Percentiles rank a stretch among this genome's conserved stretches.
These are phyloP conservation scores for Cochlearius cochlearius DNA, from an alignment of 2,113 vertebrate genomes.

Conservation along the genomic window DNA sequence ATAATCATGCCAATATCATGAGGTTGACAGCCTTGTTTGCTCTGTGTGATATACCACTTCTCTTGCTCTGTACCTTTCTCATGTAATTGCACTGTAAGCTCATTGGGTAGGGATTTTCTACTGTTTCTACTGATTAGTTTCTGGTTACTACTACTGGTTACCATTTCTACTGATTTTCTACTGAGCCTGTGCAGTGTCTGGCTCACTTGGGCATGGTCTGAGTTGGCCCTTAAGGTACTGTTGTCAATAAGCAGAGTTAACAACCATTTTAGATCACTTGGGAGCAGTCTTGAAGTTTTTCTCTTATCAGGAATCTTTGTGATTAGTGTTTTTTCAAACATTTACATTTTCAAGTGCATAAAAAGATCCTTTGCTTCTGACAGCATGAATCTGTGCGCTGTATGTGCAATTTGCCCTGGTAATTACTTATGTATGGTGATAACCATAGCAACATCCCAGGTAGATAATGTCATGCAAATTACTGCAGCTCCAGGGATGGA, in stretches of 20 bases:
- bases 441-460: constrained; percentile 70
- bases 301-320: not conserved
- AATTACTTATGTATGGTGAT: constrained; percentile 67
- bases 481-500: constrained; percentile 18
- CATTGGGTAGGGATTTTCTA: not conserved
- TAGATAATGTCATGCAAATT: constrained; percentile 53
- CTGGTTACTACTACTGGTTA: not conserved
- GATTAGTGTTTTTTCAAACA: not conserved
- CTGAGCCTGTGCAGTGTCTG: not conserved
- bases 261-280: not conserved
- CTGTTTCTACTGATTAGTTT: not conserved
- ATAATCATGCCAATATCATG: not conserved
- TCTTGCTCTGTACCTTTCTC: not conserved
- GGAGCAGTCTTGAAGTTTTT: not conserved
- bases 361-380: constrained; percentile 39
- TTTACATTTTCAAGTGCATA: constrained; percentile 35
- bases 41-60: not conserved
- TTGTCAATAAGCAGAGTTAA: not conserved
- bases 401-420: constrained; percentile 60
- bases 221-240: not conserved
- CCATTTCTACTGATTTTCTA: not conserved
- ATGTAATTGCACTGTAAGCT: not conserved
- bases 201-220: not conserved
- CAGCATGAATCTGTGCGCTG: constrained; percentile 42
- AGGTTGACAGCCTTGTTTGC: not conserved